Conservation (phyloP, 2,113 vertebrate species). For the Ia io region DNA sequence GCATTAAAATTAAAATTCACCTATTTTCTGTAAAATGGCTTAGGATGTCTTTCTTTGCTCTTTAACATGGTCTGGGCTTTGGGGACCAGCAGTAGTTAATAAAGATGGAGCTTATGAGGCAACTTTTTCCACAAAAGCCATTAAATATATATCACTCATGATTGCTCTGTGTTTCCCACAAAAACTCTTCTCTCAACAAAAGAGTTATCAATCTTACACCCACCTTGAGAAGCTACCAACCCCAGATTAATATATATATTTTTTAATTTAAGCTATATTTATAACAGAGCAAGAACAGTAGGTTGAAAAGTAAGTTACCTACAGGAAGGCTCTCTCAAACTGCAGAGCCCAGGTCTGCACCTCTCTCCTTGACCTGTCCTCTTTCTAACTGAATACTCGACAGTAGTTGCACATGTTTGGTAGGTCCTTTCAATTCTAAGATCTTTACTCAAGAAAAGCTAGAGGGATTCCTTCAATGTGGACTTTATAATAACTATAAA, state of each 20-base stretch:
- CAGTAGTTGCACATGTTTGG: neutral
- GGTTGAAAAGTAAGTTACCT: neutral
- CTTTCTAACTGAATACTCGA: neutral
- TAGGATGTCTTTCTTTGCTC: neutral
- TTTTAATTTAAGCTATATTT: neutral
- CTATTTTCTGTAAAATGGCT: neutral
- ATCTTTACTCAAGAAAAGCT: neutral
- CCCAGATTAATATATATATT: neutral
- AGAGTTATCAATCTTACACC: neutral
- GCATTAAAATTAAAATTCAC: neutral
- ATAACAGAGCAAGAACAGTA: neutral
- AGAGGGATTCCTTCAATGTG: neutral
- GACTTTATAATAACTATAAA: neutral
- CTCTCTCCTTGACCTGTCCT: fast-evolving
- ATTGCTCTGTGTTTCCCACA: neutral
- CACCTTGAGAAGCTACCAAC: neutral
- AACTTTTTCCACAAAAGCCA: neutral
- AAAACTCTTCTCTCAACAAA: neutral
- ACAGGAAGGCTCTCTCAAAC: neutral
- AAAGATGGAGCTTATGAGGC: neutral
- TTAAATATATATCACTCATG: neutral
- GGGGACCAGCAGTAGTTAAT: neutral
- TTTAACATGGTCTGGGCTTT: neutral
- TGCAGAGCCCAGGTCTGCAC: neutral
- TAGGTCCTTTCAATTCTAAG: neutral